These are phyloP conservation scores for Crematogaster levior DNA, from an alignment of 2,888 invertebrate species.

Conservation along the genomic window DNA sequence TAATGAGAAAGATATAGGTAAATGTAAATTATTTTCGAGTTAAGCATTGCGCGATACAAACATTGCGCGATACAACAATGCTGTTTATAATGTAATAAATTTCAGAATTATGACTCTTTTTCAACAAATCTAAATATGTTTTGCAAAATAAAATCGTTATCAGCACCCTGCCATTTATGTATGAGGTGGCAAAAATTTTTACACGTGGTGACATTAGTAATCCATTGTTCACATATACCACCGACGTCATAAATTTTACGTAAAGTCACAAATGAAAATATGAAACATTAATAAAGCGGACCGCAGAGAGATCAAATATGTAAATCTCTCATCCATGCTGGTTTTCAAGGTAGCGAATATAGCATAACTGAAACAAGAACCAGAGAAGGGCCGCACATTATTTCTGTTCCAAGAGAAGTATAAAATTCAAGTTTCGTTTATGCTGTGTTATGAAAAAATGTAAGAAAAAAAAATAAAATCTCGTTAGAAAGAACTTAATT, in stretches of 20 bases:
- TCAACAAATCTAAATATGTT: slow-evolving; percentile 12
- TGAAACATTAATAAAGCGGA: slow-evolving; percentile 42
- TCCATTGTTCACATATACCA: slow-evolving; percentile 35
- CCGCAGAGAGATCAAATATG: slow-evolving; percentile 38
- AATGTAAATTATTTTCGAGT: too few relatives aligned
- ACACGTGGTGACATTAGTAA: slow-evolving; percentile 35
- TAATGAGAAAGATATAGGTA: background rate
- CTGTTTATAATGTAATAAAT: slow-evolving; percentile 10
- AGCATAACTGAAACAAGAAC: slow-evolving; percentile 33
- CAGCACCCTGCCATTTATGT: background rate
- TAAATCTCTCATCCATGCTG: slow-evolving; percentile 31
- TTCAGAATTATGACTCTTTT: background rate
- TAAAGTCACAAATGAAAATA: slow-evolving; percentile 41
- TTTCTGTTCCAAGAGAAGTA: slow-evolving; percentile 9
- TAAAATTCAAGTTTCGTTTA: slow-evolving; percentile 14
- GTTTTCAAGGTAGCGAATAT: slow-evolving; percentile 32
- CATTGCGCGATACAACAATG: background rate
- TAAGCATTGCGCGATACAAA: background rate
- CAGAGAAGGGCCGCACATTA: slow-evolving; percentile 1
- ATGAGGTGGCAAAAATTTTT: slow-evolving; percentile 5
- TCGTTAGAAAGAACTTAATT: slow-evolving; percentile 46
- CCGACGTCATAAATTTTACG: slow-evolving; percentile 33
- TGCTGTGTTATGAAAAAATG: background rate
- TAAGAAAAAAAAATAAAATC: slow-evolving; percentile 27
- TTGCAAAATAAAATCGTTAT: background rate